Evolutionary conservation across 2,888 invertebrate genomes (phyloP).

Genomic region (Pseudanteris insignis): DNA sequence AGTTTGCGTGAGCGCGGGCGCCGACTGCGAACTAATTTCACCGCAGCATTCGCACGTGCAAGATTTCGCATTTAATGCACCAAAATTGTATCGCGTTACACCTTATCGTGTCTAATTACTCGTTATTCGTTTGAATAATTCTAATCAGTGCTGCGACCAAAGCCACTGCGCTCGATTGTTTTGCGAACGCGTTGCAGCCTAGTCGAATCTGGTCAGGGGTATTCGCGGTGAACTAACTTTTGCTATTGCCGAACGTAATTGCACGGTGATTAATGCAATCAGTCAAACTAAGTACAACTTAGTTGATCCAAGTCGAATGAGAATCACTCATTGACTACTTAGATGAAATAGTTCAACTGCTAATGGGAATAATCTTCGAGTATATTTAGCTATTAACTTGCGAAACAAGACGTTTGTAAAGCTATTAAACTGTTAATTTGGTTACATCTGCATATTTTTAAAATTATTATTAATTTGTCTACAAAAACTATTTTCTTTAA

Average conservation of each 20-base stretch:
- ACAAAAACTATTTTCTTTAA: too few relatives aligned
- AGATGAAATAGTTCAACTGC: too few relatives aligned
- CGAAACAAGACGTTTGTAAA: too few relatives aligned
- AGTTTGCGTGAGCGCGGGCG: slow-evolving; percentile 16
- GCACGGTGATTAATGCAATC: neutral
- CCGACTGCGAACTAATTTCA: slow-evolving; percentile 17
- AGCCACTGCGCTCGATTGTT: too few relatives aligned
- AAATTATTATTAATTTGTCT: too few relatives aligned
- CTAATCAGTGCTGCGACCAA: slow-evolving; percentile 10
- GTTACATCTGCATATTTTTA: too few relatives aligned
- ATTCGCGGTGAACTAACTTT: slow-evolving; percentile 1
- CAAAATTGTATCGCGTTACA: slow-evolving; percentile 10
- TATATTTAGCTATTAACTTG: too few relatives aligned
- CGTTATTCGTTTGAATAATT: slow-evolving; percentile 5
- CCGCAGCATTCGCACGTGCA: slow-evolving; percentile 3
- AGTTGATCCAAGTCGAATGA: neutral
- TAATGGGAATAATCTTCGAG: too few relatives aligned
- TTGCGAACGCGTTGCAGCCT: too few relatives aligned
- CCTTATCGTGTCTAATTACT: slow-evolving; percentile 7
- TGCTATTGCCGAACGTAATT: neutral
- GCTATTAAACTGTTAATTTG: too few relatives aligned
- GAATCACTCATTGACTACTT: neutral
- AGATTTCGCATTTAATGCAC: slow-evolving; percentile 25
- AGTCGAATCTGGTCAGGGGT: too few relatives aligned
- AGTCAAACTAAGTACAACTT: neutral